Percentiles rank a stretch among this genome's conserved stretches.
These are phyloP conservation scores for Paraplagusia blochii DNA, from an alignment of 2,113 vertebrate genomes.

Conservation along the genomic window DNA sequence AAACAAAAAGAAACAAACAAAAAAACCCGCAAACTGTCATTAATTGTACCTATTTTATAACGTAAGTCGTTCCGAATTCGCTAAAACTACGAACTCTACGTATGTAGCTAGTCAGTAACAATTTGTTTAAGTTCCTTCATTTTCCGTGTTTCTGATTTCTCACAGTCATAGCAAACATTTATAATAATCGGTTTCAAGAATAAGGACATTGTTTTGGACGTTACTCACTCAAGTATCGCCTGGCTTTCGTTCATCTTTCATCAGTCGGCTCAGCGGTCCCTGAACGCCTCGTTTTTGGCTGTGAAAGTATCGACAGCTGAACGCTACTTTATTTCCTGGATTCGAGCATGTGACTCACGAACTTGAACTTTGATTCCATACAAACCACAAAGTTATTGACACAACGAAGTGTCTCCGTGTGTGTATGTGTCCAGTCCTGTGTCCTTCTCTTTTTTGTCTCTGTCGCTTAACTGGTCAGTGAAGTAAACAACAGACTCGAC, in stretches of 20 bases:
- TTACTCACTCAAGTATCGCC: constrained; percentile 52
- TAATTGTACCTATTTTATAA: no score
- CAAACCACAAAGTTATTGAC: no score
- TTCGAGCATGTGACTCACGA: constrained; percentile 51
- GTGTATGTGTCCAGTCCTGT: background rate
- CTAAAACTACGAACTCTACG: background rate
- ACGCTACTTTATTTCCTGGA: constrained; percentile 56
- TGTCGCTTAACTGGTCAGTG: constrained; percentile 28
- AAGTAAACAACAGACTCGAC: constrained; percentile 45
- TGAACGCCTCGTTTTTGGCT: constrained; percentile 8
- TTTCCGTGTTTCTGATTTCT: background rate
- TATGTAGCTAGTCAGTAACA: background rate
- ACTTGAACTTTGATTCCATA: constrained; percentile 53
- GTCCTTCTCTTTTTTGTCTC: background rate
- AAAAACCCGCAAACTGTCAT: background rate
- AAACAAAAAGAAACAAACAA: background rate
- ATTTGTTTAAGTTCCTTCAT: background rate
- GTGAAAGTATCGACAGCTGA: constrained; percentile 13
- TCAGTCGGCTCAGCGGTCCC: background rate
- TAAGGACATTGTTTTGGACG: no score
- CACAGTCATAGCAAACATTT: no score
- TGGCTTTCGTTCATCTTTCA: constrained; percentile 31
- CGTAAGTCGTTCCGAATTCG: no score
- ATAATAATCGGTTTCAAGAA: no score
- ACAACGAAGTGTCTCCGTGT: background rate